These are phyloP conservation scores for Aspidapion aeneum DNA, from an alignment of 2,888 invertebrate species.

Conservation along the genomic window DNA sequence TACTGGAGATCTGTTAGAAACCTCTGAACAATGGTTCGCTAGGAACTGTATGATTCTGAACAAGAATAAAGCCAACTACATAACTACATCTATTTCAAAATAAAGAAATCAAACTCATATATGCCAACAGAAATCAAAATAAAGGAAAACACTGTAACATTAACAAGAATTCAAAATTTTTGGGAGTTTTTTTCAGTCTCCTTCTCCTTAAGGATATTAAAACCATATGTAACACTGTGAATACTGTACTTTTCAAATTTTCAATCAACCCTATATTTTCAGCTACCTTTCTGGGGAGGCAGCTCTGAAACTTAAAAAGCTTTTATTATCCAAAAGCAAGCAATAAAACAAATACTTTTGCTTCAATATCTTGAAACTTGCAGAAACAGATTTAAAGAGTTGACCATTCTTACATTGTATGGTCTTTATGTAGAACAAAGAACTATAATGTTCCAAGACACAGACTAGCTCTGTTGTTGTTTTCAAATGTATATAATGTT, in stretches of 20 bases:
- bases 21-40: background rate
- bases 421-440: background rate
- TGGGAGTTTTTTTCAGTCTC: background rate
- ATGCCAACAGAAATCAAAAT: background rate
- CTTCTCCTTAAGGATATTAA: background rate
- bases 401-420: background rate
- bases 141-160: background rate
- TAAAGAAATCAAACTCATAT: background rate
- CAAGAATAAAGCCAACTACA: too few relatives aligned
- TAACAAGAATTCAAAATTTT: background rate
- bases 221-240: background rate
- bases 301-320: background rate
- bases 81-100: too few relatives aligned
- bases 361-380: background rate
- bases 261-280: background rate
- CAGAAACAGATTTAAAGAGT: background rate
- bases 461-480: too few relatives aligned
- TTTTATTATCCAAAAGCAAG: background rate
- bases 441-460: too few relatives aligned
- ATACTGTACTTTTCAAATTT: background rate
- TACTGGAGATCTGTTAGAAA: background rate
- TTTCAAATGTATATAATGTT: too few relatives aligned
- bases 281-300: background rate
- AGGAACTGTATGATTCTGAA: too few relatives aligned
- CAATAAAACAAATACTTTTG: background rate